Base-by-base conservation (phyloP, 2,888 invertebrate genomes). In the Dryococelus australis region DNA sequence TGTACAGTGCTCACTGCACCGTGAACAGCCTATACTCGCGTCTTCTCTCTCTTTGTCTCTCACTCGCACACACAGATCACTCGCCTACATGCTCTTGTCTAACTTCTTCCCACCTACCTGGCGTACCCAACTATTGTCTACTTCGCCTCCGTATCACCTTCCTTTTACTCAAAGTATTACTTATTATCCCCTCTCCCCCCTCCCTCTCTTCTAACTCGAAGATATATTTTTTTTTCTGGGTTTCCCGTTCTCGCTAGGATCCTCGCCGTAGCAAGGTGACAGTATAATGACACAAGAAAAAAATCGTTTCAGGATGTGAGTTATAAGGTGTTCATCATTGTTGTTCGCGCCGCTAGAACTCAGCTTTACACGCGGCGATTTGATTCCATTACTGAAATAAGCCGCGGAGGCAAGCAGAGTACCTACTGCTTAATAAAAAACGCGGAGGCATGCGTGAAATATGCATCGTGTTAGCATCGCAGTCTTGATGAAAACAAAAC, bases 201-300 rank as follows among this genome's bases (percentile, higher is more conserved):
- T 35, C 83, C 83, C 43, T 83, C 65, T 65, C 24, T 2, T 20
- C 8, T 65, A 16, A n/a, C 65, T 65, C 65, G 65, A 24, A 24
- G 3, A 0, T 8, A 9, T 65, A 12, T 65, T 65, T 65, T 65
- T 65, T 65, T 35, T 83, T 27, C 35, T 83, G 35, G 83, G 12
- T 83, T 83, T 83, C n/a, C n/a, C 83, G 83, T 83, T 20, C 28
- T 28, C 43, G 28, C 83, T 35, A 83, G 28, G 24, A 83, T 83
- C 83, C 83, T 35, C 43, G 83, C 83, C 10, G 83, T 83, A 83
- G 83, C 83, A n/a, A 83, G 83, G 83, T 35, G 83, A 83, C 83
- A 83, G 83, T 83, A 2, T 83, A 83, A 83, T 83, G 83, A 83
- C 13, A 35, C 28, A 8, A 83, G 0, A 43, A 83, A 83, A 83